Evolutionary conservation across 2,113 vertebrate species (phyloP).

Genomic region (Clarias gariepinus): DNA sequence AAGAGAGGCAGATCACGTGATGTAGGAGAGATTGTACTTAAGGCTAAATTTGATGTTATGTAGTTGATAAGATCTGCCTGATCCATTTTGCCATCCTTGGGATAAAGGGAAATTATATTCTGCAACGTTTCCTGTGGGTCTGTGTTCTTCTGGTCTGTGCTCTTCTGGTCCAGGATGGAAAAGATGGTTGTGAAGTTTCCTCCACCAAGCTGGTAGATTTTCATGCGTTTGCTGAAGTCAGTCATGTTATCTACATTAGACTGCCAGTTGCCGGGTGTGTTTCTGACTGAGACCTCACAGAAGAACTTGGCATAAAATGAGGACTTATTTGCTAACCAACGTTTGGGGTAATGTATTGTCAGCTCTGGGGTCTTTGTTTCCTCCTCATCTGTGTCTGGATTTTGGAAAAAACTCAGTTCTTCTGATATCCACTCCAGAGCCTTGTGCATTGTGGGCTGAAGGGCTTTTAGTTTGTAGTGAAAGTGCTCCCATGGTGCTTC

Average conservation of each 20-base stretch:
- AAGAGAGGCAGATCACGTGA: slow-evolving; percentile 58
- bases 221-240: slow-evolving; percentile 67
- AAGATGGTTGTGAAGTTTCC: slow-evolving; percentile 76
- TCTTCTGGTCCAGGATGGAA: slow-evolving; percentile 69
- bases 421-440: slow-evolving; percentile 80
- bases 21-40: slow-evolving; percentile 69
- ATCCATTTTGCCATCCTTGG: slow-evolving; percentile 57
- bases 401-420: slow-evolving; percentile 80
- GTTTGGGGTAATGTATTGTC: slow-evolving; percentile 67
- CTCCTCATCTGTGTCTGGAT: slow-evolving; percentile 65
- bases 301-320: slow-evolving; percentile 71
- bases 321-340: slow-evolving; percentile 69
- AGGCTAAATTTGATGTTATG: slow-evolving; percentile 68
- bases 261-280: background rate
- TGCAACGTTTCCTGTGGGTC: slow-evolving; percentile 65
- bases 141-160: slow-evolving; percentile 39
- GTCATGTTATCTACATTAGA: slow-evolving; percentile 40
- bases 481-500: slow-evolving; percentile 66
- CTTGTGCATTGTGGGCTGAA: slow-evolving; percentile 68
- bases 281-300: slow-evolving; percentile 25
- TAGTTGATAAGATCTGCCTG: slow-evolving; percentile 73
- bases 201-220: slow-evolving; percentile 72
- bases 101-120: slow-evolving; percentile 69
- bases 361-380: slow-evolving; percentile 51
- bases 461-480: slow-evolving; percentile 69